Evolutionary conservation across 2,113 vertebrate genomes (phyloP), one percentile per base, ranked within the genome.

Genomic region (Isurus oxyrinchus): DNA sequence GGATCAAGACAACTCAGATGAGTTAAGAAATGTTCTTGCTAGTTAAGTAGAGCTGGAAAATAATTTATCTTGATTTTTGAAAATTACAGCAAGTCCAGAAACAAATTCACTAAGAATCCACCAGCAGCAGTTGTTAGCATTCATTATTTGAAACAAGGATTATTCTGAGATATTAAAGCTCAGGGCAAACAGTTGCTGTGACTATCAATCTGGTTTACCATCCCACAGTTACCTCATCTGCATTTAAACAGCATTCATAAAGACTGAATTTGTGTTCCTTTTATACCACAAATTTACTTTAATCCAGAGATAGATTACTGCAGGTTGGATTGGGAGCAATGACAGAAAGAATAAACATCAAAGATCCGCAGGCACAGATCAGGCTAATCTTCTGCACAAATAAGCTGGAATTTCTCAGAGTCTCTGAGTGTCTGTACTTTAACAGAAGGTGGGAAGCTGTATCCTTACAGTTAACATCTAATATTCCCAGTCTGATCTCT

Each of bases 241-340:
- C 66, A 95, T 95, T 95, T 69, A 95, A 95, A 72, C 40, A 95
- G 66, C 63, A 72, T 95, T 72, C 94, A 69, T 95, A 95, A 95
- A 72, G 23, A 31, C 63, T 53, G 49, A 95, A 53, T 72, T 53
- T 95, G n/a, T 53, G 94, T 95, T 72, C 94, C 94, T 44, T 53
- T 95, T 72, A 69, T 49, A 72, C 25, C 44, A 53, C 94, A 95
- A 53, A 72, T 69, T 53, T 53, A 95, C 94, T 95, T 95, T 95
- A 72, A 72, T 95, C 94, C 49, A 72, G 94, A 95, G 94, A 72
- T 53, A 95, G 94, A 95, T 95, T 95, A 69, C 94, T 95, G 66
- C 94, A 72, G 66, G 94, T 69, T 53, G 13, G 49, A 25, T 55
- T 69, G 10, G 66, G 40, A 69, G 94, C 94, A 72, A 72, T 49